Evolutionary conservation across 2,113 vertebrate species (phyloP).

Genomic region (Muntiacus reevesi): DNA sequence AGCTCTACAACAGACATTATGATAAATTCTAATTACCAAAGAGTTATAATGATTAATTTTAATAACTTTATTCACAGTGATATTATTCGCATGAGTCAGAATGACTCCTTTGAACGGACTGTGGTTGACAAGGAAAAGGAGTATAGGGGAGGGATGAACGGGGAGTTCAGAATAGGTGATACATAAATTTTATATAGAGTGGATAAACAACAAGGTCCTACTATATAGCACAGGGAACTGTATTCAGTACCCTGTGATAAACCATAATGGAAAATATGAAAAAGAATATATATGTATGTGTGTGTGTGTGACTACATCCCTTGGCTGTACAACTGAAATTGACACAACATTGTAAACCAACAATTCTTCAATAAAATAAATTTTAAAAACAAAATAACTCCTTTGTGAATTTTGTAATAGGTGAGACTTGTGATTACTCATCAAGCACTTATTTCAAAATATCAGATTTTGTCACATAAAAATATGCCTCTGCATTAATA

Average conservation of each 20-base stretch:
- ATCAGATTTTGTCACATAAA: neutral
- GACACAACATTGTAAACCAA: neutral
- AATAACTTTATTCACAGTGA: neutral
- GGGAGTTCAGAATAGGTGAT: neutral
- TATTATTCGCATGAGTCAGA: neutral
- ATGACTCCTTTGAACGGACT: neutral
- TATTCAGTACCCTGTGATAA: neutral
- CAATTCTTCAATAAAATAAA: neutral
- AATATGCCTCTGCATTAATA: neutral
- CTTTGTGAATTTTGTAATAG: neutral
- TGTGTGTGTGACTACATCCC: neutral
- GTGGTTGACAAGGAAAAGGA: neutral
- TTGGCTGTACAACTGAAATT: neutral
- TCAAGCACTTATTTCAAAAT: neutral
- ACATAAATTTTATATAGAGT: neutral
- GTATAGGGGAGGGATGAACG: neutral
- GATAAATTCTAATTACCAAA: conserved; percentile 16
- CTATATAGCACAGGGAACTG: neutral
- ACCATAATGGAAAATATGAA: neutral
- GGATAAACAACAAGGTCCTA: neutral
- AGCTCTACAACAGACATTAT: neutral
- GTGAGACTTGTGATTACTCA: neutral
- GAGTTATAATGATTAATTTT: neutral
- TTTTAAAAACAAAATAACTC: neutral
- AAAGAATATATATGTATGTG: neutral